Evolutionary conservation across 2,797 vertebrate species (phyloP).

Genomic region (Rhinella marina): DNA sequence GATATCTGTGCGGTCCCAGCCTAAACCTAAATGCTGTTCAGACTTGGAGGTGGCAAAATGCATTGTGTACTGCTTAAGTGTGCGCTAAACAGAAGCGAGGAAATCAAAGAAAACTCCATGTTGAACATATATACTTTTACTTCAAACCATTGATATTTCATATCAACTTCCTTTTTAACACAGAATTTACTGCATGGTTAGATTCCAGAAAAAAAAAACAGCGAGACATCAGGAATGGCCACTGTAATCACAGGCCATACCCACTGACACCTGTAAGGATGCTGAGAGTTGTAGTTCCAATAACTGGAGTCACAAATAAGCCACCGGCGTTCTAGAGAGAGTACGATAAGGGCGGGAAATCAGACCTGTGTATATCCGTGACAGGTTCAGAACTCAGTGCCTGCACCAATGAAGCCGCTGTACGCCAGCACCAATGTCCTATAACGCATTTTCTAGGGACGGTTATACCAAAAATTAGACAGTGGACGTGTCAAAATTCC

Average conservation of each 20-base stretch:
- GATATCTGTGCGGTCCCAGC: too few species aligned
- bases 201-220: conserved; percentile 18
- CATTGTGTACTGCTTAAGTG: background rate
- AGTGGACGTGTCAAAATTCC: background rate
- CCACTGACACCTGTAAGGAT: background rate
- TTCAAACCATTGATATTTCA: conserved; percentile 50
- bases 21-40: background rate
- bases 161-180: conserved; percentile 40
- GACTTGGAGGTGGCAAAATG: background rate
- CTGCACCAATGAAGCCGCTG: background rate
- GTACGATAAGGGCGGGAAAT: background rate
- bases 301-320: conserved; percentile 9
- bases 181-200: conserved; percentile 44
- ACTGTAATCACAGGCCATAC: background rate
- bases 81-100: background rate
- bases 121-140: conserved; percentile 51
- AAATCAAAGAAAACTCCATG: background rate
- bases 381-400: conserved; percentile 24
- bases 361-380: background rate
- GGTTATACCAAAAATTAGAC: background rate
- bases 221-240: background rate
- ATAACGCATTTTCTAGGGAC: background rate
- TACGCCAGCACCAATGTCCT: background rate
- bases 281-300: conserved; percentile 22
- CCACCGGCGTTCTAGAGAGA: background rate